Evolutionary conservation across 2,113 vertebrate genomes (phyloP).

Genomic region (Procavia capensis): DNA sequence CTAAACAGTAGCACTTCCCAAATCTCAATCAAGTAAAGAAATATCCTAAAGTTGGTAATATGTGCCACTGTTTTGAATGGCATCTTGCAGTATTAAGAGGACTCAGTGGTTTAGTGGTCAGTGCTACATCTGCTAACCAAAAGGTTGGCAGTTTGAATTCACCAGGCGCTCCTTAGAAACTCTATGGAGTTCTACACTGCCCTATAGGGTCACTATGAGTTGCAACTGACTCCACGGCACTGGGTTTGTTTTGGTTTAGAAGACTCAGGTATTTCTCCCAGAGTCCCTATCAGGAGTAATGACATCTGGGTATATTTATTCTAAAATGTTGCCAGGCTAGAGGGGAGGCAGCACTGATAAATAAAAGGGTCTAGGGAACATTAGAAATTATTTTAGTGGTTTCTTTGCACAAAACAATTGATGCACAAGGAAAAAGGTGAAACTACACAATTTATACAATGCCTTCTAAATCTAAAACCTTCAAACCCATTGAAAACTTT

Average conservation of each 20-base stretch:
- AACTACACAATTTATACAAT: neutral
- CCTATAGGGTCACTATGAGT: too few relatives aligned
- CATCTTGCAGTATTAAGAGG: neutral
- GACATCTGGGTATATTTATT: neutral
- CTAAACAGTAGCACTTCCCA: slow-evolving; percentile 31
- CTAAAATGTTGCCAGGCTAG: neutral
- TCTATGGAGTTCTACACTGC: too few relatives aligned
- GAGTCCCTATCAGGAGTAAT: slow-evolving; percentile 3
- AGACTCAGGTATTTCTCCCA: neutral
- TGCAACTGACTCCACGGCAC: too few relatives aligned
- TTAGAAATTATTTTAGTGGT: neutral
- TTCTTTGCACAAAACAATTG: slow-evolving; percentile 53
- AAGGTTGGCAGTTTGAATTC: too few relatives aligned
- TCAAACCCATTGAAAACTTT: slow-evolving; percentile 4
- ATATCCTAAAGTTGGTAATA: slow-evolving; percentile 8
- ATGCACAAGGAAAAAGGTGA: neutral
- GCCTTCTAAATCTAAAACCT: slow-evolving; percentile 49
- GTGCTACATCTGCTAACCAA: too few relatives aligned
- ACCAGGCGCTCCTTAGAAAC: too few relatives aligned
- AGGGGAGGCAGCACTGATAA: neutral
- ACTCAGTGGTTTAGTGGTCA: too few relatives aligned
- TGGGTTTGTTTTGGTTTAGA: too few relatives aligned
- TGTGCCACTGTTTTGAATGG: slow-evolving; percentile 9
- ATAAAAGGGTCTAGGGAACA: neutral
- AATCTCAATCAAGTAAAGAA: neutral